phyloP scores from a whole-genome alignment of 2,888 invertebrate species.

The Aleiodes leptofemur region DNA sequence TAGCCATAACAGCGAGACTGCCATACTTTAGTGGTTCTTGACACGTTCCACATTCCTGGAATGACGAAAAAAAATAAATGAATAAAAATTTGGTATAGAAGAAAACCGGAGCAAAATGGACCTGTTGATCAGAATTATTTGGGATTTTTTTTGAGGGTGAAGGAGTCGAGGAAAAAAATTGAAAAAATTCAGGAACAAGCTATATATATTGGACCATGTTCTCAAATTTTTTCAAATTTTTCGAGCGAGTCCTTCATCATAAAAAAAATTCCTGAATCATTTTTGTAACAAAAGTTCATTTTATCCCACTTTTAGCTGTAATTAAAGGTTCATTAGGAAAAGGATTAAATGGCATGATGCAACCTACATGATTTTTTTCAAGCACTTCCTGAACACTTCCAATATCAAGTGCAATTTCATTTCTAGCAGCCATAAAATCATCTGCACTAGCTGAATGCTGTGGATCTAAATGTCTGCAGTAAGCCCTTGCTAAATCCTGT shows the following conservation, averaged over 20 bases:
- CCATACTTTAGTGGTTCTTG: constrained; percentile 86
- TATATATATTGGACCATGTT: too few relatives aligned
- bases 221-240: background rate
- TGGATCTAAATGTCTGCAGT: constrained; percentile 90
- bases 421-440: constrained; percentile 95
- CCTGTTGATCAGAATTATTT: too few relatives aligned
- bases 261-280: too few relatives aligned
- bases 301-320: too few relatives aligned
- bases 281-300: too few relatives aligned
- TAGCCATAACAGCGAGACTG: constrained; percentile 89
- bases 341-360: background rate
- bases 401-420: constrained; percentile 97
- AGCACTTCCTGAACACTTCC: constrained; percentile 78
- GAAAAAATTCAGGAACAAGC: too few relatives aligned
- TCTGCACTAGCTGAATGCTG: constrained; percentile 89
- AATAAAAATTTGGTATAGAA: background rate
- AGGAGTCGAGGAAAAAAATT: too few relatives aligned
- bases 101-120: too few relatives aligned
- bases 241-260: too few relatives aligned
- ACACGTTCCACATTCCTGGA: constrained; percentile 90
- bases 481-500: constrained; percentile 93
- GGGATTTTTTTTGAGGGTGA: too few relatives aligned
- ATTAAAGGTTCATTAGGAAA: background rate
- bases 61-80: constrained; percentile 55
- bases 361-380: constrained; percentile 66